Conservation (phyloP, 2,888 invertebrate species). For the Noctua fimbriata region DNA sequence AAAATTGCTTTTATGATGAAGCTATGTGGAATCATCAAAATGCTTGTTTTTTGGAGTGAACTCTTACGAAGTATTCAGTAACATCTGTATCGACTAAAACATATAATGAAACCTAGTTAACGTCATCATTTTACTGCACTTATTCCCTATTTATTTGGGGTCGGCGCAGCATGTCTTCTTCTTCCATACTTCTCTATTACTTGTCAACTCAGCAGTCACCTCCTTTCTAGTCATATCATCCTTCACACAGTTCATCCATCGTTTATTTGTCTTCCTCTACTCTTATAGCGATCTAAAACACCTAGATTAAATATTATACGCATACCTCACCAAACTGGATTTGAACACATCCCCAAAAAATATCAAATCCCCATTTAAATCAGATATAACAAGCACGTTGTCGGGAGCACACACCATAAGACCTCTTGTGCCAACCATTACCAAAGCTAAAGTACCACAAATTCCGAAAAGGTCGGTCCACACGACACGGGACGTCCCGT, state of each 20-base stretch:
- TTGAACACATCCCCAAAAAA: neutral
- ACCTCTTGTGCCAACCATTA: conserved; percentile 9
- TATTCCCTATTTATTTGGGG: too few relatives aligned
- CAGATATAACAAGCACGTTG: conserved; percentile 24
- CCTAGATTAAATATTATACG: neutral
- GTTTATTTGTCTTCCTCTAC: too few relatives aligned
- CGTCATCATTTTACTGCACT: too few relatives aligned
- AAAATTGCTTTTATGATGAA: neutral
- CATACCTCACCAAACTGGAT: neutral
- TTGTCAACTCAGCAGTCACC: too few relatives aligned
- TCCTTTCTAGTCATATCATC: too few relatives aligned
- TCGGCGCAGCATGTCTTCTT: too few relatives aligned
- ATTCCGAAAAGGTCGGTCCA: conserved; percentile 48
- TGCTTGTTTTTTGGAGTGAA: neutral
- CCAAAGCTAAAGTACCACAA: conserved; percentile 28
- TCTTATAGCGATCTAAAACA: neutral
- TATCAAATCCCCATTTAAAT: conserved; percentile 2
- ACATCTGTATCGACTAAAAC: neutral
- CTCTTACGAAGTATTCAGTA: neutral
- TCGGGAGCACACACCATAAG: neutral
- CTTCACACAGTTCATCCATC: too few relatives aligned
- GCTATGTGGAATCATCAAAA: neutral
- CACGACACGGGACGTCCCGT: conserved; percentile 36
- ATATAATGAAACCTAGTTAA: neutral
- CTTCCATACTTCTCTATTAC: too few relatives aligned